Evolutionary conservation across 1,140 invertebrate species (phyloP).

Genomic region (Pollicipes pollicipes): DNA sequence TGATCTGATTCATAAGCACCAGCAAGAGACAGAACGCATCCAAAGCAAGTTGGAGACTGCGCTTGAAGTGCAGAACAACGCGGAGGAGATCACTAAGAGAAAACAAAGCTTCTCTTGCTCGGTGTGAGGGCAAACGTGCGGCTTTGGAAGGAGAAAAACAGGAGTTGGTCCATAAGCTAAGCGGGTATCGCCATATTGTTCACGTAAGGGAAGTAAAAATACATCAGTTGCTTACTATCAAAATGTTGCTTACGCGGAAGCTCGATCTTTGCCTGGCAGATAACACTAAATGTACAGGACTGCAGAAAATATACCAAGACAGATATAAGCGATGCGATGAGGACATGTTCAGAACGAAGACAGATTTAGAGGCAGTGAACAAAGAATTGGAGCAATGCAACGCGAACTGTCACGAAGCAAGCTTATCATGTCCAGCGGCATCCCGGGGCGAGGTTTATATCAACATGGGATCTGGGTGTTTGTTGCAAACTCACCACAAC

Average conservation of each 20-base stretch:
- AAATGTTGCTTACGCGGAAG: neutral
- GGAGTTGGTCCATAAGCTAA: neutral
- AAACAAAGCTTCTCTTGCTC: neutral
- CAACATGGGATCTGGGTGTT: neutral
- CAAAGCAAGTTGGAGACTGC: neutral
- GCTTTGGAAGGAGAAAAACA: neutral
- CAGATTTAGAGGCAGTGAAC: neutral
- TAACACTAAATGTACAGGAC: neutral
- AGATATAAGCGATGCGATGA: neutral
- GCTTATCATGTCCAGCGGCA: neutral
- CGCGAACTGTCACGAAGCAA: neutral
- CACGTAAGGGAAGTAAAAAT: neutral
- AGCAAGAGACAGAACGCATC: neutral
- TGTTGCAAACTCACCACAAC: neutral
- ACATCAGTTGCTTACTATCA: neutral
- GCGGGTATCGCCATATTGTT: neutral
- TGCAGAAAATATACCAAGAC: neutral
- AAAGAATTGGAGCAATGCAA: neutral
- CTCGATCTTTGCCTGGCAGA: neutral
- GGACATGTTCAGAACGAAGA: neutral
- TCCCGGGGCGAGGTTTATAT: neutral
- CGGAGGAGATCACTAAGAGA: neutral
- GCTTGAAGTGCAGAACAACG: neutral
- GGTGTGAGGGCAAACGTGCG: neutral
- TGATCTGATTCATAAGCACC: neutral